Conservation (phyloP, 1,140 invertebrate species). For the Brachionus calyciflorus region DNA sequence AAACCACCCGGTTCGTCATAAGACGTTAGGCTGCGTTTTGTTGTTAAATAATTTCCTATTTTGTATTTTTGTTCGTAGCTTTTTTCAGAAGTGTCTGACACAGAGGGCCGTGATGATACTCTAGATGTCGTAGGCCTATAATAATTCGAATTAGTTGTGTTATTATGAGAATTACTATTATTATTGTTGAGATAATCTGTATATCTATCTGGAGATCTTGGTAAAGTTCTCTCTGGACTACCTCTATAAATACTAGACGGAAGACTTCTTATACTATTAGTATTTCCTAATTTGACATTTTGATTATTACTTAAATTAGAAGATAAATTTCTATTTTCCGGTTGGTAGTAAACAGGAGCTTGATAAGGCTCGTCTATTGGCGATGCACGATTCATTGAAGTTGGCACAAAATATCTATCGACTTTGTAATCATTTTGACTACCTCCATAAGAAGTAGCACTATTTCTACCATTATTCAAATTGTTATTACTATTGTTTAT, state of each 20-base stretch:
- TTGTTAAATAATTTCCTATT: conserved; percentile 21
- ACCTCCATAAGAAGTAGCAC: conserved; percentile 7
- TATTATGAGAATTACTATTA: no score
- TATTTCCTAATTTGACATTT: background rate
- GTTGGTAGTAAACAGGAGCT: conserved; percentile 32
- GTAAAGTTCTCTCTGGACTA: conserved; percentile 13
- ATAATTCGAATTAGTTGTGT: background rate
- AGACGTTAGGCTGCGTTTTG: conserved; percentile 41
- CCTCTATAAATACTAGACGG: conserved; percentile 22
- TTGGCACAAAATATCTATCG: conserved; percentile 27
- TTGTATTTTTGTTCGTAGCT: conserved; percentile 25
- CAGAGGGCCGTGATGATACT: background rate
- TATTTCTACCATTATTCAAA: background rate
- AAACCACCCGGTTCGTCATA: conserved; percentile 15
- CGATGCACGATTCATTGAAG: background rate
- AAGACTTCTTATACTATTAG: conserved; percentile 17
- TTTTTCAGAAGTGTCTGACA: background rate
- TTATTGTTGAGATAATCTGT: background rate
- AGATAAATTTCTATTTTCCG: background rate
- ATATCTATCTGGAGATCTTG: conserved; percentile 27
- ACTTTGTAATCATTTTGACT: conserved; percentile 34
- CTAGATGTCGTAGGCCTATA: conserved; percentile 44
- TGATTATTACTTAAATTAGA: conserved; percentile 19
- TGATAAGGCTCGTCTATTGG: conserved; percentile 31
- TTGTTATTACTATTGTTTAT: conserved; percentile 14